These are phyloP conservation scores for Macrotrachela quadricornifera DNA, from an alignment of 1,140 invertebrate species.

Conservation along the genomic window DNA sequence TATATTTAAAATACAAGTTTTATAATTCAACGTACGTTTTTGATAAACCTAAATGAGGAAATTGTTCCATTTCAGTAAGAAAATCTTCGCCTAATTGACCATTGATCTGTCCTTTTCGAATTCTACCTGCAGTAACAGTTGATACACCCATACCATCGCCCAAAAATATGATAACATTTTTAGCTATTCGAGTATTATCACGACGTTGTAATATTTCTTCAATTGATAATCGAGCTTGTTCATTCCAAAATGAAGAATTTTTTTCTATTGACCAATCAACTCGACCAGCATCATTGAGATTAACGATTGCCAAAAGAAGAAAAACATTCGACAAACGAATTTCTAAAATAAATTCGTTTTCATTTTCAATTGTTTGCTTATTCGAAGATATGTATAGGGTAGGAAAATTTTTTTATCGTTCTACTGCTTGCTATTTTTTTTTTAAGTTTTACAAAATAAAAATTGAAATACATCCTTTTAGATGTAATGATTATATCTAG, in stretches of 20 bases:
- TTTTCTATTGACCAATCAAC: slow-evolving; percentile 2
- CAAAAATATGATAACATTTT: slow-evolving; percentile 70
- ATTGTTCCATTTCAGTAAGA: not conserved
- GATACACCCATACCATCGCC: slow-evolving; percentile 82
- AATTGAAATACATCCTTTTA: too few species aligned
- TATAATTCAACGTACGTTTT: slow-evolving; percentile 1
- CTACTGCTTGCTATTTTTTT: too few species aligned
- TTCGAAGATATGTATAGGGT: too few species aligned
- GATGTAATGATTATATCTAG: too few species aligned
- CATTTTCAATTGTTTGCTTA: too few species aligned
- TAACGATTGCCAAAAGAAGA: too few species aligned
- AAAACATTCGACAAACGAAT: too few species aligned
- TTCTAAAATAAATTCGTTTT: too few species aligned
- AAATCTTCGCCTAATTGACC: slow-evolving; percentile 41
- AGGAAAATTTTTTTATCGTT: too few species aligned
- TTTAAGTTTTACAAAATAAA: too few species aligned
- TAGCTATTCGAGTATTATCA: slow-evolving; percentile 35
- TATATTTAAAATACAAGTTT: too few species aligned
- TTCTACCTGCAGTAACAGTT: slow-evolving; percentile 60
- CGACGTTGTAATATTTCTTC: not conserved
- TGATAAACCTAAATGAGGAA: slow-evolving; percentile 10
- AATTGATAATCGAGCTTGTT: not conserved
- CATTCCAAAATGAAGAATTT: slow-evolving; percentile 2
- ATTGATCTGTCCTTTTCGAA: slow-evolving; percentile 40
- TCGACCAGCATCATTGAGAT: too few species aligned